Conservation (phyloP, 1,140 invertebrate genomes). For the Drosophila rhopaloa region DNA sequence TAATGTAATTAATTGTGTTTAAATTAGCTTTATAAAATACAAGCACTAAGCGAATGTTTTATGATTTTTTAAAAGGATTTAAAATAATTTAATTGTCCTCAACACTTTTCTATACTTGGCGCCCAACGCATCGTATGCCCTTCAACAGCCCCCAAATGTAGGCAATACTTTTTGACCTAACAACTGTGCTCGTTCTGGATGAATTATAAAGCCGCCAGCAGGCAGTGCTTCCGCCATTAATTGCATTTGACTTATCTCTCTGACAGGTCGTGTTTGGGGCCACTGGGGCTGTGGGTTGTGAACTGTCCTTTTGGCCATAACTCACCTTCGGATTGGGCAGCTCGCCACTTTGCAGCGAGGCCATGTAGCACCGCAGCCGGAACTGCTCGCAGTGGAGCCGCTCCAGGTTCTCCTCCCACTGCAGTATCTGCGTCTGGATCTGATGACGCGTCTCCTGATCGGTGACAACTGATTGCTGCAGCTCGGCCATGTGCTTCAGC, state of each 20-base stretch:
- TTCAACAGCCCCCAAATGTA: constrained; percentile 4
- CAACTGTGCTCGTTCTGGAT: constrained; percentile 12
- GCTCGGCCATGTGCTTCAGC: constrained; percentile 98
- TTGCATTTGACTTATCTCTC: constrained; percentile 41
- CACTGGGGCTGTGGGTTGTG: neutral
- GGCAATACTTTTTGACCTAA: constrained; percentile 37
- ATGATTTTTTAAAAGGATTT: neutral
- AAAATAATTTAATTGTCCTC: no score
- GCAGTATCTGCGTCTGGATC: constrained; percentile 95
- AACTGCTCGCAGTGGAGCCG: constrained; percentile 98
- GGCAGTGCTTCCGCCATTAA: constrained; percentile 23
- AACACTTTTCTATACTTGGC: neutral
- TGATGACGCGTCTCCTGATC: constrained; percentile 96
- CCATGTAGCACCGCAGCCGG: constrained; percentile 97
- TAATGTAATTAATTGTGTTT: no score
- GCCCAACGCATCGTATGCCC: neutral
- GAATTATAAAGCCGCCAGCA: constrained; percentile 17
- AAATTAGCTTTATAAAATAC: no score
- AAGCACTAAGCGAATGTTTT: neutral
- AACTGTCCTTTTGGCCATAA: constrained; percentile 21
- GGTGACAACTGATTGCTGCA: constrained; percentile 97
- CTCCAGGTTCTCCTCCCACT: constrained; percentile 98
- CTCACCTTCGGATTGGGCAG: constrained; percentile 98
- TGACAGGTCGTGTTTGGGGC: constrained; percentile 27
- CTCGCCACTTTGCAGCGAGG: constrained; percentile 97